Evolutionary conservation across 2,888 invertebrate genomes (phyloP).

Genomic region (Rhagonycha fulva): DNA sequence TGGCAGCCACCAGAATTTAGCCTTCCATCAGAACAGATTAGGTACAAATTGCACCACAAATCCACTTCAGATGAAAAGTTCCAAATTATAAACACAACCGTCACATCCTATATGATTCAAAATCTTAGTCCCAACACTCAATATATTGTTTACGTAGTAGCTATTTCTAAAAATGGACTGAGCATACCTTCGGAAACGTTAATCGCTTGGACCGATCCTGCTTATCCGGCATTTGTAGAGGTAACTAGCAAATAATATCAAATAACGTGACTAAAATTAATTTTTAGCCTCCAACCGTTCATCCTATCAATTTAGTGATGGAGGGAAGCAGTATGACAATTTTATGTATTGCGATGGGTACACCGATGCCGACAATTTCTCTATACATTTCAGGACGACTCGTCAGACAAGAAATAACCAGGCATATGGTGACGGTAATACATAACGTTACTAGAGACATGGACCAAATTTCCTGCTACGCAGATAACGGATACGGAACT

Average conservation of each 20-base stretch:
- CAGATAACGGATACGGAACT: constrained; percentile 85
- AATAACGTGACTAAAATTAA: background rate
- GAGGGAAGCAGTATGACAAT: constrained; percentile 88
- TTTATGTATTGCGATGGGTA: constrained; percentile 82
- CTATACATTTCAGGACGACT: constrained; percentile 77
- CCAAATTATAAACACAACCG: constrained; percentile 66
- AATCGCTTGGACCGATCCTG: constrained; percentile 86
- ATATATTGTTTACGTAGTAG: constrained; percentile 78
- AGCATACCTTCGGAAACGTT: constrained; percentile 82
- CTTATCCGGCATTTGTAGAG: constrained; percentile 85
- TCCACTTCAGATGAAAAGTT: constrained; percentile 65
- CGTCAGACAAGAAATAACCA: constrained; percentile 80
- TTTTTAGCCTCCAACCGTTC: constrained; percentile 76
- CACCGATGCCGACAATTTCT: constrained; percentile 83
- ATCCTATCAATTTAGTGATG: constrained; percentile 80
- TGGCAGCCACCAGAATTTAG: constrained; percentile 88
- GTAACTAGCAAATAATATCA: constrained; percentile 53
- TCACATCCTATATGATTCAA: constrained; percentile 73
- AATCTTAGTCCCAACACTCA: constrained; percentile 79
- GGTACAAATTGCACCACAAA: constrained; percentile 75
- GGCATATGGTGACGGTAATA: constrained; percentile 86
- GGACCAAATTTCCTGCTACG: constrained; percentile 86
- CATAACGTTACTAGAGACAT: constrained; percentile 84
- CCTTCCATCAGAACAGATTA: constrained; percentile 76
- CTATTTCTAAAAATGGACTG: constrained; percentile 69